Evolutionary conservation across 2,888 invertebrate species (phyloP).

Genomic region (Nephrotoma flavescens): DNA sequence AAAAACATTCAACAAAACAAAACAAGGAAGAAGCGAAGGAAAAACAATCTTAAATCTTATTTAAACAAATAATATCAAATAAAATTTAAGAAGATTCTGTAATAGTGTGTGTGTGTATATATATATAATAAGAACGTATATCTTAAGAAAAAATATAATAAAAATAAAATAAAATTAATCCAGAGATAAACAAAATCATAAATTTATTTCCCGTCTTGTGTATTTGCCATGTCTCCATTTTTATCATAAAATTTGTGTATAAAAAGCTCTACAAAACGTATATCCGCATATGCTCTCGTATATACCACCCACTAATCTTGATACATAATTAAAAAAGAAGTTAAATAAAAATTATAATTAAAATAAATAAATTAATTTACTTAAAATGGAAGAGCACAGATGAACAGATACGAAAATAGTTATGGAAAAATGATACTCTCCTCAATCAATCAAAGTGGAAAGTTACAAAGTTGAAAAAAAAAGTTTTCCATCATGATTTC

Average conservation of each 20-base stretch:
- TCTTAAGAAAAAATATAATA: neutral
- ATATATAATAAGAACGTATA: neutral
- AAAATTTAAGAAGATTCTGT: neutral
- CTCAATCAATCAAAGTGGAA: neutral
- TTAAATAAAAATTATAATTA: neutral
- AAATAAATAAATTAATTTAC: neutral
- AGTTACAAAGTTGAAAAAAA: neutral
- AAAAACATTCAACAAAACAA: neutral
- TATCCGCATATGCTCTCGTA: neutral
- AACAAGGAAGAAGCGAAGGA: neutral
- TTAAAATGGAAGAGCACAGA: neutral
- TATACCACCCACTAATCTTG: neutral
- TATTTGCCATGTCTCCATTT: neutral
- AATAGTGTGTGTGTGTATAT: neutral
- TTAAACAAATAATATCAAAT: neutral
- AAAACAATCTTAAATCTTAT: neutral
- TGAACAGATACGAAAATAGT: neutral
- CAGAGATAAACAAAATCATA: neutral
- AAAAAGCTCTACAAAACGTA: neutral
- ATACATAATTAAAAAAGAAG: neutral
- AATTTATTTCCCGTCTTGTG: neutral
- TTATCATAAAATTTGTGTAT: neutral
- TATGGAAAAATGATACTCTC: neutral
- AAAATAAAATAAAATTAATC: neutral
- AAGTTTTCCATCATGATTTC: neutral